Percentiles rank a stretch among this genome's conserved stretches.
phyloP scores from a whole-genome alignment of 1,140 invertebrate genomes.

The Sipha flava region DNA sequence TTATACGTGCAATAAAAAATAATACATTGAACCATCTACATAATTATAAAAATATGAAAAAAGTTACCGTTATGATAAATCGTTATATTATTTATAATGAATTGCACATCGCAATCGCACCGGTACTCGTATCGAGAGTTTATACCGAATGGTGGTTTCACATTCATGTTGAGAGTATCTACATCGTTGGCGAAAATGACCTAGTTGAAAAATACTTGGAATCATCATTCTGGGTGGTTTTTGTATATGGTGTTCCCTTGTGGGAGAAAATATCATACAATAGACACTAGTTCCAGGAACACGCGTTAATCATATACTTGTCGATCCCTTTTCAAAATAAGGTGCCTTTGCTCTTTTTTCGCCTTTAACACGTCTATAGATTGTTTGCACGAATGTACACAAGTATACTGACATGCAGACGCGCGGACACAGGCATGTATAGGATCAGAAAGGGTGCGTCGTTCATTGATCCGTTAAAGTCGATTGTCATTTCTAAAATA shows the following conservation, averaged over 20 bases:
- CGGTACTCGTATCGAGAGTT: background rate
- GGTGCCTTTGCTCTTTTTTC: background rate
- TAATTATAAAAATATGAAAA: no score
- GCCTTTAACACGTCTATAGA: background rate
- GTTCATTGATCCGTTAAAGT: conserved; percentile 25
- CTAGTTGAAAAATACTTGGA: background rate
- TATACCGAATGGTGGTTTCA: background rate
- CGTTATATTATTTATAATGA: no score
- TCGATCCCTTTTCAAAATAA: conserved; percentile 31
- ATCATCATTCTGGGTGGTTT: conserved; percentile 4
- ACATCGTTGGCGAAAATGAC: background rate
- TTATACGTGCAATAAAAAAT: no score
- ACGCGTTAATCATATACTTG: conserved; percentile 26
- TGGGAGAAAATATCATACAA: conserved; percentile 14
- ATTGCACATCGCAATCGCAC: no score
- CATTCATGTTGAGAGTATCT: background rate
- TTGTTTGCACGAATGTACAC: background rate
- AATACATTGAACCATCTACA: no score
- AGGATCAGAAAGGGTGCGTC: conserved; percentile 18
- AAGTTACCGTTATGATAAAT: no score
- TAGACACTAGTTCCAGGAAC: conserved; percentile 10
- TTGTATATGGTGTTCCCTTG: background rate
- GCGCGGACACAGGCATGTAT: background rate
- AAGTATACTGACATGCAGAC: background rate
- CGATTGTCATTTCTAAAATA: conserved; percentile 31